Conservation (phyloP, 2,888 invertebrate species). For the Abrostola triplasia region DNA sequence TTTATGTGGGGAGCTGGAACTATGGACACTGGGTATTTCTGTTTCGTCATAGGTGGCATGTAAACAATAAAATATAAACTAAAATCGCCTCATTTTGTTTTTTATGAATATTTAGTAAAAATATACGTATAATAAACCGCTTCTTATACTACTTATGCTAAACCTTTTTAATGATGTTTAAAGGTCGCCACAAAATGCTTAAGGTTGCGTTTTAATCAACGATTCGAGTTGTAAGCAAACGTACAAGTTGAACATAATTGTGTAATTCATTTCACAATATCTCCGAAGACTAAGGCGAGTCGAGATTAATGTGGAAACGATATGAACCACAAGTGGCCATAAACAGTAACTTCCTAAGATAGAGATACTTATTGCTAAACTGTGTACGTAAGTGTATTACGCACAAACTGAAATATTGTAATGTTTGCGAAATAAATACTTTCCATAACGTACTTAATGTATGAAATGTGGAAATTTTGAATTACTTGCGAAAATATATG, state of each 20-base stretch:
- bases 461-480: too few relatives aligned
- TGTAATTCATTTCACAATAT: conserved; percentile 12
- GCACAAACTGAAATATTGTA: not conserved
- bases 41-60: not conserved
- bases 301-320: not conserved
- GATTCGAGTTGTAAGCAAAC: conserved; percentile 23
- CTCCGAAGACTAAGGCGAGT: conserved; percentile 4
- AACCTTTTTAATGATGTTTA: conserved; percentile 30
- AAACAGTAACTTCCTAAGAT: conserved; percentile 9
- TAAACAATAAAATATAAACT: not conserved
- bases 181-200: conserved; percentile 31
- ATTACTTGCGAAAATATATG: too few relatives aligned
- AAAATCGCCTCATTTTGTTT: not conserved
- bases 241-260: conserved; percentile 9
- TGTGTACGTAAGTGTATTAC: not conserved
- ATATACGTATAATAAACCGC: not conserved
- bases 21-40: not conserved
- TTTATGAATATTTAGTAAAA: not conserved
- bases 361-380: conserved; percentile 1
- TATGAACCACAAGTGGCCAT: conserved; percentile 4
- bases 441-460: too few relatives aligned
- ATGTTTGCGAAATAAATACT: too few relatives aligned
- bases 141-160: not conserved
- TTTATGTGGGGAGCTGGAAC: not conserved
- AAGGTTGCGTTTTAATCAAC: conserved; percentile 33